These are phyloP conservation scores for Pseudanteris insignis DNA, from an alignment of 2,888 invertebrate genomes.

Conservation along the genomic window DNA sequence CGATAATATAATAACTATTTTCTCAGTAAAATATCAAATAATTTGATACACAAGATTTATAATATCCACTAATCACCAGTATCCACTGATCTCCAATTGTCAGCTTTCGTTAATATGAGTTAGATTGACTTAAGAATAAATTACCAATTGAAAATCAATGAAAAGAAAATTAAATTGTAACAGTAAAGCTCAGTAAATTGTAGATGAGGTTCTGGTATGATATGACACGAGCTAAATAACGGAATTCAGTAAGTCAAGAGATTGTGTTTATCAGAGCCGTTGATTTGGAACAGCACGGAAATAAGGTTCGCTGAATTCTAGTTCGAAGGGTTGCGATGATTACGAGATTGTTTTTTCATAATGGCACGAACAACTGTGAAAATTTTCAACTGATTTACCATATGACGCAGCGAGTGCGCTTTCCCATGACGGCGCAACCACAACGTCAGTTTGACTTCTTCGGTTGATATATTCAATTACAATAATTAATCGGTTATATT, in stretches of 20 bases:
- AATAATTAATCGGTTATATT: constrained; percentile 23
- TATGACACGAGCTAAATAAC: too few species aligned
- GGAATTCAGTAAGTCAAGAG: constrained; percentile 21
- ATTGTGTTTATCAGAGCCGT: constrained; percentile 21
- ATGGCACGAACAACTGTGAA: constrained; percentile 14
- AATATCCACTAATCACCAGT: too few species aligned
- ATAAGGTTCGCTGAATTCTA: constrained; percentile 32
- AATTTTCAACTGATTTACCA: constrained; percentile 42
- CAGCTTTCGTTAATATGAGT: too few species aligned
- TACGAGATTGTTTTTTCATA: constrained; percentile 27
- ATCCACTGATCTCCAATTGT: too few species aligned
- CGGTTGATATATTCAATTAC: constrained; percentile 13
- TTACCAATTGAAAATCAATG: too few species aligned
- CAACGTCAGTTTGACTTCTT: background rate
- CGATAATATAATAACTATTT: too few species aligned
- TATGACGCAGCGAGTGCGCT: constrained; percentile 20
- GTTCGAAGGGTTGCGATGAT: constrained; percentile 35
- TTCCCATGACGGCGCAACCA: constrained; percentile 16
- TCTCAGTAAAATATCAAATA: too few species aligned
- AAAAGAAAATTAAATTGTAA: too few species aligned
- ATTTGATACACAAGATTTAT: too few species aligned
- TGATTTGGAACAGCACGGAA: constrained; percentile 39
- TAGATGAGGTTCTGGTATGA: too few species aligned
- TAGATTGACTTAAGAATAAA: too few species aligned
- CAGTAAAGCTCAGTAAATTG: too few species aligned